These are phyloP conservation scores for Paratrypauchen microcephalus DNA, from an alignment of 2,797 vertebrate genomes.

Conservation along the genomic window DNA sequence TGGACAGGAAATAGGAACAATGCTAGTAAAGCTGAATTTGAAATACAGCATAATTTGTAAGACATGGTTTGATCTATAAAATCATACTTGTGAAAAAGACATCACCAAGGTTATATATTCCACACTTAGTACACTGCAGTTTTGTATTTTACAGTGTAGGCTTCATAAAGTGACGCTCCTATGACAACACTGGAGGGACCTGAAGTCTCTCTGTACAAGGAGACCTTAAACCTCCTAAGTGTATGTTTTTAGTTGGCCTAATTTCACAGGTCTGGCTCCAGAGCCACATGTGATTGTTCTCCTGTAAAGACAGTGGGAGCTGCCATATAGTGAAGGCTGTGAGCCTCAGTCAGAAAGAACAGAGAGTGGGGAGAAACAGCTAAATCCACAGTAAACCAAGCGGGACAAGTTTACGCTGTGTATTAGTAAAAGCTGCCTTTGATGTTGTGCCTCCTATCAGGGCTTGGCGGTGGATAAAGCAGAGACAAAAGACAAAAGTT, in stretches of 20 bases:
- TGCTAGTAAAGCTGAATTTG: no score
- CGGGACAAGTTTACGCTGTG: conserved; percentile 65
- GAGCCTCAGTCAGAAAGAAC: conserved; percentile 51
- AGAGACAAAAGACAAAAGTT: conserved; percentile 65
- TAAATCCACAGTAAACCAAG: conserved; percentile 44
- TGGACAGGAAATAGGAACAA: no score
- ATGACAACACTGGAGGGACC: conserved; percentile 50
- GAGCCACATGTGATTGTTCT: conserved; percentile 38
- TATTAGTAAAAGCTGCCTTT: conserved; percentile 66
- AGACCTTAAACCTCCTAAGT: conserved; percentile 12
- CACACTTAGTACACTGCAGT: background rate
- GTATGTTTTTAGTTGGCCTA: conserved; percentile 17
- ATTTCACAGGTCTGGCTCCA: conserved; percentile 15
- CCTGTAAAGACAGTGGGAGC: conserved; percentile 20
- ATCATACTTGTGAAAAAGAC: background rate
- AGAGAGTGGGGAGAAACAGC: conserved; percentile 20
- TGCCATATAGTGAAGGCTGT: conserved; percentile 30
- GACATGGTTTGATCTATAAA: background rate
- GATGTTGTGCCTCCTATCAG: conserved; percentile 60
- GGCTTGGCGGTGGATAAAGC: conserved; percentile 31
- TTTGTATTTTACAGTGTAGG: conserved; percentile 3
- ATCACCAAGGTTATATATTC: background rate
- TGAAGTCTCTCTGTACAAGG: conserved; percentile 26
- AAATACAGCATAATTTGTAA: no score
- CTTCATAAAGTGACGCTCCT: conserved; percentile 40